Conservation (phyloP, 1,140 invertebrate species). For the Araneus ventricosus region DNA sequence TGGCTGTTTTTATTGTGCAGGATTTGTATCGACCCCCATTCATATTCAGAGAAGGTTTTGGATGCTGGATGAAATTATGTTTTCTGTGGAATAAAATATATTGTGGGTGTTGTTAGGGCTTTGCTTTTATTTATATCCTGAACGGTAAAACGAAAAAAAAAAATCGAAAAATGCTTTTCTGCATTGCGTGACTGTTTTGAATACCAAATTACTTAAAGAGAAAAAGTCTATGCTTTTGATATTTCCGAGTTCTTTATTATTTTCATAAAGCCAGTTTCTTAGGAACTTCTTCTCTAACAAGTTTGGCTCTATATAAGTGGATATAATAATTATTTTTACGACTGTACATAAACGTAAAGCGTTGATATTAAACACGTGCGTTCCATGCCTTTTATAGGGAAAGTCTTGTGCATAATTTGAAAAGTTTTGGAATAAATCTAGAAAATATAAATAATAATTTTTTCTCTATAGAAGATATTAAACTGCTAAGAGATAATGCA, state of each 20-base stretch:
- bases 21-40: constrained; percentile 19
- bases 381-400: too few species aligned
- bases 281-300: neutral
- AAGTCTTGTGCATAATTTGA: too few species aligned
- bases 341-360: too few species aligned
- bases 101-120: neutral
- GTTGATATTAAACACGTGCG: too few species aligned
- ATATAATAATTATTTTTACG: neutral
- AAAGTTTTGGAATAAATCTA: too few species aligned
- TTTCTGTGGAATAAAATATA: neutral
- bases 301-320: neutral
- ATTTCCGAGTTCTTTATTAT: neutral
- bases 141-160: neutral
- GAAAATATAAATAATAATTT: too few species aligned
- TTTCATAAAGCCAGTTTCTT: neutral
- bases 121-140: constrained; percentile 20
- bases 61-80: constrained; percentile 23
- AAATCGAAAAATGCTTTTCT: neutral
- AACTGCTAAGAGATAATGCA: too few species aligned
- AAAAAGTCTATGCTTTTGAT: neutral
- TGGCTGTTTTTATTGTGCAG: neutral
- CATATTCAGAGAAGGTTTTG: constrained; percentile 4
- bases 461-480: too few species aligned
- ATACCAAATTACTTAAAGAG: neutral
- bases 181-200: constrained; percentile 19